Base-by-base conservation (phyloP, 2,797 vertebrate genomes). In the Nyctalus aviator region DNA sequence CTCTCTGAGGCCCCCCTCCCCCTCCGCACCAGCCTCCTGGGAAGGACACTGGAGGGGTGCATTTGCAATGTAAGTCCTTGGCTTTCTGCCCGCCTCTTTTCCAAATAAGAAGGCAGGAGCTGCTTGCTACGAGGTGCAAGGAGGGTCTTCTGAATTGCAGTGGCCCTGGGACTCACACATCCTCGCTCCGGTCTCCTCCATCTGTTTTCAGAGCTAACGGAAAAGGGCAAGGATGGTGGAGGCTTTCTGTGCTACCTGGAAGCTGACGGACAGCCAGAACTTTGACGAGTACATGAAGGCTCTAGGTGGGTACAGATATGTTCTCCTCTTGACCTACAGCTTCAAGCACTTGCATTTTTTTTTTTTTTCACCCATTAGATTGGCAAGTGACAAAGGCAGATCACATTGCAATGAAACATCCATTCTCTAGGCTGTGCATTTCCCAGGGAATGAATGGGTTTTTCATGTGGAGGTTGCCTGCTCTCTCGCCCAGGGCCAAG, bases 261-360 rank as follows among this genome's bases (percentile, higher is more conserved):
- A 99, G 96, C 98, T 99, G 98, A 98, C 98, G 4, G 98, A 99
- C 96, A 99, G 99, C 95, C 99, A 99, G 72, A 99, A 99, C 95
- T 99, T 99, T 85, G 99, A 99, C 87, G 99, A 99, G 17, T 99
- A 99, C 94, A 99, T 99, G 99, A 99, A 99, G 97, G 98, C 98
- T 3, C 95, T 99, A 0, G 99, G 99, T 99, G 98, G 97, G 99
- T 98, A 84, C 73, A 92, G 72, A 30, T 20, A 48, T 13, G 1
- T 50, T 88, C 18, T 35, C n/a, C 17, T 87, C 55, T 76, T 75
- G 83, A 73, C 4, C 11, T 78, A 23, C 27, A 50, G 25, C 64
- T 90, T 93, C 48, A 35, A 46, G 27, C 11, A n/a, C n/a, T 72
- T 30, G 48, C 3, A 77, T 21, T 32, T 73, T 30, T 57, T 20